Conservation (phyloP, 2,888 invertebrate genomes). For the Mongoloraphidia duomilia region DNA sequence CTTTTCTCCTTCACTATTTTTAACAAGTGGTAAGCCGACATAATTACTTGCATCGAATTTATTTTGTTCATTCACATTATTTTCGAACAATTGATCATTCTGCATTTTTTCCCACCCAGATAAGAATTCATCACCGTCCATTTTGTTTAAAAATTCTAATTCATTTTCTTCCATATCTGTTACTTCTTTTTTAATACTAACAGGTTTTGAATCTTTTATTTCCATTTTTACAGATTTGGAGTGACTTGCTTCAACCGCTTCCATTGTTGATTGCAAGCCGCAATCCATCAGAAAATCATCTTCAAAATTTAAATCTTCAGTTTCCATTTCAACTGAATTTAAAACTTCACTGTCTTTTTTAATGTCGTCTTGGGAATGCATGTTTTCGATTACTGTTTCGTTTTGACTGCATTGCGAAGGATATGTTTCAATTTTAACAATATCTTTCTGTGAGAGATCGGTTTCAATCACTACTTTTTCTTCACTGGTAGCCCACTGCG, state of each 20-base stretch:
- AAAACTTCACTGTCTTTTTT: slow-evolving; percentile 5
- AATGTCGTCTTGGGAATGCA: neutral
- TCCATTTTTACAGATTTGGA: slow-evolving; percentile 8
- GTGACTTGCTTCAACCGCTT: neutral
- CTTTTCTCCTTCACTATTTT: slow-evolving; percentile 33
- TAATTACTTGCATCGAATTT: neutral
- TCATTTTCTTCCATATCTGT: slow-evolving; percentile 28
- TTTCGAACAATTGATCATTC: slow-evolving; percentile 13
- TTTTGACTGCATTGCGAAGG: neutral
- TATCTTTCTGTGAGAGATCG: slow-evolving; percentile 34
- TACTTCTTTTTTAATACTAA: slow-evolving; percentile 24
- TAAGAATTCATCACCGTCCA: slow-evolving; percentile 18
- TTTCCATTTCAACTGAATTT: slow-evolving; percentile 2
- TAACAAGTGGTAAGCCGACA: slow-evolving; percentile 26
- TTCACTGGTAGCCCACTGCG: too few species aligned
- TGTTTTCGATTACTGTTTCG: neutral
- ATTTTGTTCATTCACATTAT: too few species aligned
- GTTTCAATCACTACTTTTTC: slow-evolving; percentile 26
- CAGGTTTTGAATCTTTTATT: slow-evolving; percentile 14
- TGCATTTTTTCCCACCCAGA: slow-evolving; percentile 17
- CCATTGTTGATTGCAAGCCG: neutral
- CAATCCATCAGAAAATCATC: slow-evolving; percentile 23
- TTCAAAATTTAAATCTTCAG: slow-evolving; percentile 14
- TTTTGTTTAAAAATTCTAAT: slow-evolving; percentile 21
- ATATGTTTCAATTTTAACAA: slow-evolving; percentile 24